Conservation (phyloP, 2,113 vertebrate genomes). For the Hemicordylus capensis region DNA sequence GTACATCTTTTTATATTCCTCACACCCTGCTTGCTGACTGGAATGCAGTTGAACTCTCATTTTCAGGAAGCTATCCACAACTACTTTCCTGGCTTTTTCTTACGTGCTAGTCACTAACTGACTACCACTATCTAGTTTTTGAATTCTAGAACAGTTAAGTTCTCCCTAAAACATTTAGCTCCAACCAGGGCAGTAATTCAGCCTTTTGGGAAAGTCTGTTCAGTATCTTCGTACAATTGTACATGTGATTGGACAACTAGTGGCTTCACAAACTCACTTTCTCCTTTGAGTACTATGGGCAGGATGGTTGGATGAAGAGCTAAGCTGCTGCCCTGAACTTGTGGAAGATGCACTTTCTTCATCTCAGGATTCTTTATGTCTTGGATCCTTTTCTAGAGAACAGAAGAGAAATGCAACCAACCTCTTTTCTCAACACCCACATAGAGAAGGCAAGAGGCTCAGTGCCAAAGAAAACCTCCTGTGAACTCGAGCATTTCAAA, state of each 20-base stretch:
- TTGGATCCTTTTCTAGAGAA: background rate
- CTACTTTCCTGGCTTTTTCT: background rate
- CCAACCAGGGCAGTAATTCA: background rate
- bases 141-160: background rate
- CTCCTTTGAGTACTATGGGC: background rate
- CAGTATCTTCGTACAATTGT: background rate
- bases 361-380: background rate
- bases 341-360: background rate
- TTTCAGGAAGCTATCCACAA: background rate
- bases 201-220: background rate
- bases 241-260: background rate
- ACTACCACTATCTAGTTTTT: too few relatives aligned
- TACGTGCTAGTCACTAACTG: background rate
- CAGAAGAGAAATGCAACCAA: conserved; percentile 21
- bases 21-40: background rate
- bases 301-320: background rate
- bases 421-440: background rate
- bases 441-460: conserved; percentile 25
- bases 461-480: conserved; percentile 54
- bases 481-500: conserved; percentile 42
- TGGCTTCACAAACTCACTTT: background rate
- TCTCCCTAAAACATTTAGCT: background rate
- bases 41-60: background rate
- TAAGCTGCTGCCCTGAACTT: background rate
- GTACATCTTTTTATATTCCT: background rate